A percentile compares a stretch with the other conserved stretches of the same genome.
Conservation (phyloP, 2,113 vertebrate genomes). For the Raja brachyura region DNA sequence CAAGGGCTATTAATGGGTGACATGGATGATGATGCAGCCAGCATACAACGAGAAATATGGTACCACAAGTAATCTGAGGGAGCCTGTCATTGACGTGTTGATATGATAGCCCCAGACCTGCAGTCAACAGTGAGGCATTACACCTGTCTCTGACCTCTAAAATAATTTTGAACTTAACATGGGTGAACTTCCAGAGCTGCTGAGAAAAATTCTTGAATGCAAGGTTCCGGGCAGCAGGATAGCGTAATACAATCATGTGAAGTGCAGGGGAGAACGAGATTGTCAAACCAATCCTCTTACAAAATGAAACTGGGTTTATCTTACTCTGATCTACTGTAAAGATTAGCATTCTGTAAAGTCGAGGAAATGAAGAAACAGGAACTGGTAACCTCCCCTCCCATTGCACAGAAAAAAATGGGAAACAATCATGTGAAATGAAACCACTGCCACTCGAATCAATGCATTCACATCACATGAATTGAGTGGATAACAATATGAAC, state of each 20-base stretch:
- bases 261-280: background rate
- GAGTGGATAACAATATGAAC: background rate
- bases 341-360: constrained; percentile 59
- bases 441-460: background rate
- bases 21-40: no score
- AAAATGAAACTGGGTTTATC: background rate
- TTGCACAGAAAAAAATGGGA: constrained; percentile 45
- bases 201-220: no score
- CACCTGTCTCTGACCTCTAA: no score
- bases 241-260: background rate
- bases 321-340: background rate
- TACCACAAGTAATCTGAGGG: no score
- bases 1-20: no score
- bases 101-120: no score
- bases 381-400: constrained; percentile 53
- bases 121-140: no score
- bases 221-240: background rate
- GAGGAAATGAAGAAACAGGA: constrained; percentile 63
- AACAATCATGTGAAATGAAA: constrained; percentile 66
- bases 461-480: background rate
- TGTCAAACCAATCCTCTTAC: no score
- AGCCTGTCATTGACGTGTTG: no score
- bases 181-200: no score
- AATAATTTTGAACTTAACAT: no score
- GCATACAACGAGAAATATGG: no score